A percentile compares a stretch with the other conserved stretches of the same genome.
These are phyloP conservation scores for Lagorchestes hirsutus DNA, from an alignment of 2,797 vertebrate species.

Conservation along the genomic window DNA sequence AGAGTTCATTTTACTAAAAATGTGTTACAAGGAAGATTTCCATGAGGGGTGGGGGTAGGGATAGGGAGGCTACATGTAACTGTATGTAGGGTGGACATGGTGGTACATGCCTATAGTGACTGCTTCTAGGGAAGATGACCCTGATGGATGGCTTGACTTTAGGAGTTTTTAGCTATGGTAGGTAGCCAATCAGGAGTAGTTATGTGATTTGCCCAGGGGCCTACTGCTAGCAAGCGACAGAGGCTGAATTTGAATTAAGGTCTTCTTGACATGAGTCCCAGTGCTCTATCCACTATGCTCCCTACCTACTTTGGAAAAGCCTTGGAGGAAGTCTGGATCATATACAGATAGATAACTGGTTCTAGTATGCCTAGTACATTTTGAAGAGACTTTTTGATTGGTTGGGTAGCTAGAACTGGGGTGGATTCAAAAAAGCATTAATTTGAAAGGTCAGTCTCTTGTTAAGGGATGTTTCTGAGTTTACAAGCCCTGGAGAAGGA, in stretches of 20 bases:
- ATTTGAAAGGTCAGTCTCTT: not conserved
- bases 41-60: not conserved
- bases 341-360: not conserved
- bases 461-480: not conserved
- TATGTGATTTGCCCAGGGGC: not conserved
- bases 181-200: not conserved
- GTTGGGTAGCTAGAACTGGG: not conserved
- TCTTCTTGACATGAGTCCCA: not conserved
- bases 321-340: not conserved
- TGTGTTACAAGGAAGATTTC: not conserved
- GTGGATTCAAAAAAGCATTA: not conserved
- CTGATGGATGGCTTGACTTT: not conserved
- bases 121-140: not conserved
- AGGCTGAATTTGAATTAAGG: not conserved
- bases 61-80: not conserved
- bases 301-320: not conserved
- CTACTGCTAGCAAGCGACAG: not conserved
- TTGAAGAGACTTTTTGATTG: not conserved
- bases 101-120: not conserved
- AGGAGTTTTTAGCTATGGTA: not conserved
- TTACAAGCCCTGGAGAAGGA: not conserved
- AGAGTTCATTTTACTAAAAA: not conserved
- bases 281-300: not conserved
- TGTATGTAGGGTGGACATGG: not conserved
- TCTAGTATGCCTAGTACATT: not conserved